These are phyloP conservation scores for Cossypha heuglini DNA, from an alignment of 2,797 vertebrate genomes.

Conservation along the genomic window DNA sequence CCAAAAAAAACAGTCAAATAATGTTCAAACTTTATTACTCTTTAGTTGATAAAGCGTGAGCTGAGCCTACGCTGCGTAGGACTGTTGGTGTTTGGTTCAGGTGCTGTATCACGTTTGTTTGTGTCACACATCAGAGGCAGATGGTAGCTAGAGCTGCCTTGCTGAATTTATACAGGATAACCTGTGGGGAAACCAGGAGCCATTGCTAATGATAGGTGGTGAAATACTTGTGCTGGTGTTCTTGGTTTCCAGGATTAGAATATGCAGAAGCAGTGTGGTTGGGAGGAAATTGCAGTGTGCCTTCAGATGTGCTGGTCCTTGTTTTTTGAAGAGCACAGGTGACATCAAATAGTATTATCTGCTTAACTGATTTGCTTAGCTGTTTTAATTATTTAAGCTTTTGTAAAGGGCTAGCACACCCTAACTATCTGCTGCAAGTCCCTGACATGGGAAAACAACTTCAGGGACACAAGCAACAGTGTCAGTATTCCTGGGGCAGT, in stretches of 20 bases:
- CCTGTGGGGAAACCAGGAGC: not conserved
- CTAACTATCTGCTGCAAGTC: not conserved
- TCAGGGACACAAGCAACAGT: not conserved
- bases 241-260: not conserved
- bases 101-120: not conserved
- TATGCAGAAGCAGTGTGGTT: not conserved
- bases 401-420: not conserved
- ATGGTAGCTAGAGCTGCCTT: not conserved
- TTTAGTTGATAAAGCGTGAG: not conserved
- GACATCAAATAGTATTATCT: not conserved
- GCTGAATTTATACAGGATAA: not conserved
- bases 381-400: not conserved
- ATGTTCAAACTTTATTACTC: not conserved
- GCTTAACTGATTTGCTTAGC: not conserved
- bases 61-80: rapidly evolving
- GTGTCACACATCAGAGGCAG: not conserved
- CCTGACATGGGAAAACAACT: not conserved
- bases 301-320: not conserved
- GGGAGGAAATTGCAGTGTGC: not conserved
- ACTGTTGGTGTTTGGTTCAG: not conserved
- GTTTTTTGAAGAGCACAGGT: not conserved
- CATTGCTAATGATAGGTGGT: not conserved
- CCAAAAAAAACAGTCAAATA: not conserved
- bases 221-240: not conserved
- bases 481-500: not conserved